These are phyloP conservation scores for Acrocephalus kingi DNA, from an alignment of 2,113 vertebrate species.

Conservation along the genomic window DNA sequence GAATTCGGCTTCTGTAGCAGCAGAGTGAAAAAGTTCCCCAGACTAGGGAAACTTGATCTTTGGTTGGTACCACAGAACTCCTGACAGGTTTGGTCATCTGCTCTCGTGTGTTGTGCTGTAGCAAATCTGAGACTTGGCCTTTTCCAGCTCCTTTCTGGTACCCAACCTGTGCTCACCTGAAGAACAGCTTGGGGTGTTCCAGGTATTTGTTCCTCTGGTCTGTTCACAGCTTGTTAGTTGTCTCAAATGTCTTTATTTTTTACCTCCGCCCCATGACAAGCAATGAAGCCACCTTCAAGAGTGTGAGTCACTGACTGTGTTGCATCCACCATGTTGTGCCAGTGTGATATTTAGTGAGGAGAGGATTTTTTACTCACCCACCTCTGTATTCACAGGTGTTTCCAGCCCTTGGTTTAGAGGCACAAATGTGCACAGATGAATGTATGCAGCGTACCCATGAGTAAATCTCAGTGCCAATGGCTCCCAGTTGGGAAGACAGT, in stretches of 20 bases:
- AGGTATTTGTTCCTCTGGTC: background rate
- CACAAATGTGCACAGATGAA: background rate
- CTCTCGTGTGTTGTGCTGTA: background rate
- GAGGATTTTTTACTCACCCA: fast-evolving
- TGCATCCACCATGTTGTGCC: background rate
- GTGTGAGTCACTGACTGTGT: background rate
- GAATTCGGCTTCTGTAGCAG: background rate
- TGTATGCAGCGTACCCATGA: fast-evolving
- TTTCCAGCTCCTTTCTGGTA: background rate
- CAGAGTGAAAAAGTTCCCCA: background rate
- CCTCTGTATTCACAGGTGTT: background rate
- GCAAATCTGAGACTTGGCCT: background rate
- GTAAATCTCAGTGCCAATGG: background rate
- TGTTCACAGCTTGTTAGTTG: background rate
- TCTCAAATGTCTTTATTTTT: background rate
- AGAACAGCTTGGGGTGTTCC: background rate
- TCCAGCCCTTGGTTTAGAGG: background rate
- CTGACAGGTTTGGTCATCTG: background rate
- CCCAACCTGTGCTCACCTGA: background rate
- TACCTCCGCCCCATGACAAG: fast-evolving
- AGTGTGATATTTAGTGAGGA: background rate
- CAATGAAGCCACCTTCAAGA: background rate
- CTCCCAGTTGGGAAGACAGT: background rate
- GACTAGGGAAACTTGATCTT: background rate
- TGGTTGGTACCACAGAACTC: background rate